Evolutionary conservation across 2,888 invertebrate species (phyloP), one percentile per base, ranked within the genome.

Genomic region (Tromatobia lineatoria): DNA sequence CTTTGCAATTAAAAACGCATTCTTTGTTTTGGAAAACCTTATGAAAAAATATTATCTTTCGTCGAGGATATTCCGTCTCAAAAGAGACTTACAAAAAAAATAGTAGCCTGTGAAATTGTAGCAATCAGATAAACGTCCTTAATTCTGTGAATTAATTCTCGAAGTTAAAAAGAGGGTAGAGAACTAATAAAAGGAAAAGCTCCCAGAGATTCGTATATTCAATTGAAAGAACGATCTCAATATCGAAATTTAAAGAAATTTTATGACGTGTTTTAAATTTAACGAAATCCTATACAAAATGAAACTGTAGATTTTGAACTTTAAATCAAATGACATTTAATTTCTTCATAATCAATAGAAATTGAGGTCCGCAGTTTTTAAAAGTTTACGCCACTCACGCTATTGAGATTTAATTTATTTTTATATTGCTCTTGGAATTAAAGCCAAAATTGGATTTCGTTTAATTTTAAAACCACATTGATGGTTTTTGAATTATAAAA

Each of bases 81-180:
- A 50, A 50, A 6, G 18, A n/a, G 50, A 50, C n/a, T n/a, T 18
- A 50, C n/a, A 50, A 47, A 47, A 47, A 47, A 4, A 47, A 47
- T 18, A 7, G 50, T 50, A 50, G 50, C 50, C 50, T 8, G 6
- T 18, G 50, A 50, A 50, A 50, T 50, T n/a, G 7, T 18, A 50
- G 50, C 50, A 18, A n/a, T 50, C n/a, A n/a, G 18, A 50, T 8
- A 6, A 50, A 18, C 50, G 50, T n/a, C 18, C 50, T 50, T 50
- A 50, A 50, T 50, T 50, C 50, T 50, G 50, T 50, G 50, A 50
- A 50, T 50, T 50, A 50, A 18, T 7, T 50, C 50, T 50, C 50
- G 18, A 18, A n/a, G 18, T 50, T 50, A n/a, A 1, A n/a, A 10
- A 8, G 50, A 50, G 6, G 50, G 50, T 18, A 50, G 3, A 50